Conservation (phyloP, 2,113 vertebrate species). For the Anser cygnoides region DNA sequence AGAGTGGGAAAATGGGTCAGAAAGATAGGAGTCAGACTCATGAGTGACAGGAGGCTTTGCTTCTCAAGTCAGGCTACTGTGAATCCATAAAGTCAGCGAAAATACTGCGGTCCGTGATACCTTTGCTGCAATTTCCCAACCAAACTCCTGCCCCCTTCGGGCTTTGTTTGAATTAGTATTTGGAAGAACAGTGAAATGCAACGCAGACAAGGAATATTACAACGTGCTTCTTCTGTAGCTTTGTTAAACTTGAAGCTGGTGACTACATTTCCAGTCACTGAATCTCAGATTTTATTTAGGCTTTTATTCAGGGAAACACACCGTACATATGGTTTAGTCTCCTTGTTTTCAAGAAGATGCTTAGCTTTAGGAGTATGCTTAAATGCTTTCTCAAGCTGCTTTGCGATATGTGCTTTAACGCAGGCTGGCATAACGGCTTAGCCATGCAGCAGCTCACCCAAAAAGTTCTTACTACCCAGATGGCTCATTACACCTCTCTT, state of each 20-base stretch:
- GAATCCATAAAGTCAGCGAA: background rate
- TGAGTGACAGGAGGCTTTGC: background rate
- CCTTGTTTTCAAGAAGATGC: conserved; percentile 20
- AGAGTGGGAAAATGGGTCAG: background rate
- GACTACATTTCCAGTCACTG: conserved; percentile 10
- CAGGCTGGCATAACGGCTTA: background rate
- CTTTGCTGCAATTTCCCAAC: background rate
- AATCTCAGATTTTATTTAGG: background rate
- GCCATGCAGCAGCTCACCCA: conserved; percentile 25
- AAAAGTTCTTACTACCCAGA: conserved; percentile 25
- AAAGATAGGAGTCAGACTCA: background rate
- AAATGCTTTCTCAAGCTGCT: conserved; percentile 37
- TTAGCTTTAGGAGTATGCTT: conserved; percentile 6
- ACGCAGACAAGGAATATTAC: background rate
- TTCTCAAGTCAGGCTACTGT: background rate
- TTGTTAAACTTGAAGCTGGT: background rate
- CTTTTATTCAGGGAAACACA: conserved; percentile 36
- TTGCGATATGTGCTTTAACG: background rate
- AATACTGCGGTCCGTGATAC: background rate
- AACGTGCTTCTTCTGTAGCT: background rate
- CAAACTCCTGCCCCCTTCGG: background rate
- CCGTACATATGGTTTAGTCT: background rate
- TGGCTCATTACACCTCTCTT: conserved; percentile 47
- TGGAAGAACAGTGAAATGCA: background rate
- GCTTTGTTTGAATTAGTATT: background rate